These are phyloP conservation scores for Sycophila sp. DNA, from an alignment of 1,140 invertebrate species.

Conservation along the genomic window DNA sequence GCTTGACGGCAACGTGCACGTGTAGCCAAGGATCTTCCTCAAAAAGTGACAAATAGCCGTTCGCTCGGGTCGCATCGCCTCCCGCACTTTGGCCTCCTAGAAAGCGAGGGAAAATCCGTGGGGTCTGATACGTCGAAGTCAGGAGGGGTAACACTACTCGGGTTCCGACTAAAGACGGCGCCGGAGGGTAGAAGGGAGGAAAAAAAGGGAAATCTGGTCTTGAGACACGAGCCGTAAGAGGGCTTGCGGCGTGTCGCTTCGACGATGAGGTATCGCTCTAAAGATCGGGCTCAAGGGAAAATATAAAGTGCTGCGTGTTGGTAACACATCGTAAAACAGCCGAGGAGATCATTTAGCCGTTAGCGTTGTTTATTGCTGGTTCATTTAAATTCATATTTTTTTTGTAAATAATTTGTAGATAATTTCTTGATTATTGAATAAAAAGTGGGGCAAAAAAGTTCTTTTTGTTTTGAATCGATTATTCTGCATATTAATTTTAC, in stretches of 20 bases:
- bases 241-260: neutral
- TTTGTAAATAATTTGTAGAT: too few species aligned
- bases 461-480: too few species aligned
- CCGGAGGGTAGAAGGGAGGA: neutral
- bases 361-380: too few species aligned
- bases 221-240: neutral
- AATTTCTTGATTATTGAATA: too few species aligned
- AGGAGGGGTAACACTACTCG: too few species aligned
- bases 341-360: neutral
- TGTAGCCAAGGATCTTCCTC: neutral
- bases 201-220: neutral
- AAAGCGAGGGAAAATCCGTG: constrained; percentile 7
- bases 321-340: neutral
- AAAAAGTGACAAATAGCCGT: constrained; percentile 1
- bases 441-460: too few species aligned
- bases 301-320: constrained; percentile 9
- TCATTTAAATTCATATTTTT: too few species aligned
- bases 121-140: neutral
- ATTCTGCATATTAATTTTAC: too few species aligned
- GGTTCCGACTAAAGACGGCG: neutral
- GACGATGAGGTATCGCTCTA: constrained; percentile 21
- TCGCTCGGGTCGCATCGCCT: neutral
- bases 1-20: neutral
- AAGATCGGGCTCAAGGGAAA: neutral
- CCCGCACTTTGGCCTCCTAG: neutral